Conservation (phyloP, 1,140 invertebrate species). For the Aphidius ervi region DNA sequence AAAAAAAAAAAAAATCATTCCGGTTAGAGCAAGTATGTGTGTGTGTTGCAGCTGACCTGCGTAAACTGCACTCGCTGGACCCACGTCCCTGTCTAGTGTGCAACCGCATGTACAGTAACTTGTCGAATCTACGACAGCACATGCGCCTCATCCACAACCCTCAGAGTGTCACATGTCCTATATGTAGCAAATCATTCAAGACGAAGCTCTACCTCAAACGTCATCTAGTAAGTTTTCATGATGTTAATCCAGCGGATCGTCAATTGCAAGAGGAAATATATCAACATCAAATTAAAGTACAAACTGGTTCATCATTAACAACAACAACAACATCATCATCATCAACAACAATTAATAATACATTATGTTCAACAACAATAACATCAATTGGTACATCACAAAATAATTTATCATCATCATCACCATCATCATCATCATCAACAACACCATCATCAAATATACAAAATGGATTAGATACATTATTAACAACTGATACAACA, state of each 20-base stretch:
- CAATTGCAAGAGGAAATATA: slow-evolving; percentile 51
- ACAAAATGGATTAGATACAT: slow-evolving; percentile 14
- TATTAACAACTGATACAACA: slow-evolving; percentile 4
- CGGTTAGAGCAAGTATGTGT: slow-evolving; percentile 56
- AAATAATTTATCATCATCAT: not conserved
- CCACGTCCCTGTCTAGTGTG: slow-evolving; percentile 70
- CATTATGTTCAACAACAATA: slow-evolving; percentile 3
- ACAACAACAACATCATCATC: slow-evolving; percentile 21
- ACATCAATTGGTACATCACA: not conserved
- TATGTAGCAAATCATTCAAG: slow-evolving; percentile 73
- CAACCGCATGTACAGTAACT: slow-evolving; percentile 75
- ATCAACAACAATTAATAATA: not conserved
- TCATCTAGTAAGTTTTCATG: slow-evolving; percentile 62
- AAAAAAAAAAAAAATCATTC: slow-evolving; percentile 26
- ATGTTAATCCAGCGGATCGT: slow-evolving; percentile 49
- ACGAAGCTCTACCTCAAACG: slow-evolving; percentile 72
- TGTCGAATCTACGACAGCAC: slow-evolving; percentile 75
- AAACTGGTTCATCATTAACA: slow-evolving; percentile 30
- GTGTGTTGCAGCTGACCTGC: slow-evolving; percentile 57
- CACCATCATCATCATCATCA: slow-evolving; percentile 7
- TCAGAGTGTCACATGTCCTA: slow-evolving; percentile 67
- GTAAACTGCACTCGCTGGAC: slow-evolving; percentile 65
- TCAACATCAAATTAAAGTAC: slow-evolving; percentile 42
- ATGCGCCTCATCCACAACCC: slow-evolving; percentile 77
- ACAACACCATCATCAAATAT: slow-evolving; percentile 1